Evolutionary conservation across 2,888 invertebrate genomes (phyloP), one percentile per base, ranked within the genome.

Genomic region (Hyalella azteca): DNA sequence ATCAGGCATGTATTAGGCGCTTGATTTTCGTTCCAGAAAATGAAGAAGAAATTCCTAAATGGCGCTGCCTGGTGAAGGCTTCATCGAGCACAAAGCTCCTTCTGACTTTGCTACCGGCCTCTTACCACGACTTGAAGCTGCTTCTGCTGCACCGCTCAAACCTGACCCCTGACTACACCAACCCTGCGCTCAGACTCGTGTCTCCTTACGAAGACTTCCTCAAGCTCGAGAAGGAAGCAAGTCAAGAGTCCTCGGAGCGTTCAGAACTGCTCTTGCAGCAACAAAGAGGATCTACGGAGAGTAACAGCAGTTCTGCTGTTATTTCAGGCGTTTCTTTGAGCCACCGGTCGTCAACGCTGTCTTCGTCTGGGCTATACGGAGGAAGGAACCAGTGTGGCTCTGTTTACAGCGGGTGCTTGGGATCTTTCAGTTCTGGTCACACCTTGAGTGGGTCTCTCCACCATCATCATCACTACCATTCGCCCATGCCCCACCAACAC

Each of bases 41-140:
- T 41, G 79, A 50, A 22, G 78, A 76, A 19, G 81, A 81, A 19
- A 77, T 82, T 15, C 86, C 87, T 4, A 89, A 89, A 82, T 93
- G 93, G 93, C 89, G 91, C 79, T 93, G 93, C 87, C 93, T 91
- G 86, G 89, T 92, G 40, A 92, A 92, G 87, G 91, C 91, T 19
- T 88, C 91, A 45, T 91, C 90, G 41, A 87, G 89, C 9, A 91
- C 91, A 0, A 92, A 92, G 85, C 89, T 93, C 39, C 89, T 93
- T 45, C 87, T 93, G 59, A 92, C 92, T 15, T 90, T 93, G 84
- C 86, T 93, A 39, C 93, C 93, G 3, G 90, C 91, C 2, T 90
- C 91, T 36, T 90, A 91, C 86, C 88, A 89, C 49, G 88, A 89
- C 82, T 85, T 89, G 48, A 86, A 82, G 75, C 73, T 76, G 22